phyloP scores from a whole-genome alignment of 2,888 invertebrate genomes.

The Mimumesa dahlbomi region DNA sequence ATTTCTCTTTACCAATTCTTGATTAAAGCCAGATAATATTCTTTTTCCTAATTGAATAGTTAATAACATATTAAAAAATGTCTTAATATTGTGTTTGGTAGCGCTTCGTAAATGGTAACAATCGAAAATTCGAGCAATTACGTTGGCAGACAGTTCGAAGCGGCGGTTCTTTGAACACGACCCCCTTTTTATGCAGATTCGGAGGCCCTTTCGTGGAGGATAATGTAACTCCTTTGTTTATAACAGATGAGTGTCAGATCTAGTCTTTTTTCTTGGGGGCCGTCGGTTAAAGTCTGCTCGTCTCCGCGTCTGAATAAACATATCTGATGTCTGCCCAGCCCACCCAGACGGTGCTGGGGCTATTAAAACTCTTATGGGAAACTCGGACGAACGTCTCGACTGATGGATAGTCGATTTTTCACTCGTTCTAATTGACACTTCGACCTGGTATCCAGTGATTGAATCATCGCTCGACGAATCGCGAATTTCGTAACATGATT shows the following conservation, averaged over 20 bases:
- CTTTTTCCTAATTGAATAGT: no score
- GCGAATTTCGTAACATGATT: no score
- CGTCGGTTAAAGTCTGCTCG: conserved; percentile 70
- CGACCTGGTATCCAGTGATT: no score
- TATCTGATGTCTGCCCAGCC: conserved; percentile 76
- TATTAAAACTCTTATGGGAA: conserved; percentile 78
- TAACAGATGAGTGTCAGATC: conserved; percentile 75
- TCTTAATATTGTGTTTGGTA: no score
- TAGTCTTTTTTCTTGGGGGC: conserved; percentile 60
- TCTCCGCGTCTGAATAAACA: conserved; percentile 78
- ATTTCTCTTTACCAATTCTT: no score
- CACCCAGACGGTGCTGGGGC: conserved; percentile 75
- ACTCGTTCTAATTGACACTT: conserved; percentile 22
- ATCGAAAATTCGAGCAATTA: background rate
- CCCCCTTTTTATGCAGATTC: conserved; percentile 34
- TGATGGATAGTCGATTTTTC: conserved; percentile 24
- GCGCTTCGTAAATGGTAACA: no score
- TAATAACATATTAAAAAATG: no score
- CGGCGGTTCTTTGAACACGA: conserved; percentile 21
- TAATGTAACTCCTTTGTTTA: conserved; percentile 77
- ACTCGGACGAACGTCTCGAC: conserved; percentile 45
- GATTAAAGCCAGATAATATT: no score
- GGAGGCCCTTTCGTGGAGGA: conserved; percentile 50
- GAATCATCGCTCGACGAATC: no score
- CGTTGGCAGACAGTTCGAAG: background rate